phyloP scores from a whole-genome alignment of 2,888 invertebrate species.

The Amiota mariae region DNA sequence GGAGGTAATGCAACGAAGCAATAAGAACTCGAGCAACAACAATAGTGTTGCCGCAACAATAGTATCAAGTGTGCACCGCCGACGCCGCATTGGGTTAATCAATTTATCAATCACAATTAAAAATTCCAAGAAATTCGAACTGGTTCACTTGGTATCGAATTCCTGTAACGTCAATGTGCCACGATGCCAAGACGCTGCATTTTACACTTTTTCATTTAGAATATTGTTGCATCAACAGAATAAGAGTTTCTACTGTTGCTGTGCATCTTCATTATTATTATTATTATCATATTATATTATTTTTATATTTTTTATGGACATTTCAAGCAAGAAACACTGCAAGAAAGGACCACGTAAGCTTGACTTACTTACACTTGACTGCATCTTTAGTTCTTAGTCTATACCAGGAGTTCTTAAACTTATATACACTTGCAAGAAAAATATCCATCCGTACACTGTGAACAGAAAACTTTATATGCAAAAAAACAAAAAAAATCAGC shows the following conservation, averaged over 20 bases:
- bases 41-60: slow-evolving; percentile 4
- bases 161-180: slow-evolving; percentile 8
- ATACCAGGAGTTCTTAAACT: no score
- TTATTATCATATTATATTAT: neutral
- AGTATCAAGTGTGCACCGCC: slow-evolving; percentile 23
- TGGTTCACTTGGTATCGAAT: slow-evolving; percentile 38
- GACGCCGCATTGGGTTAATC: slow-evolving; percentile 39
- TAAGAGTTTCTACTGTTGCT: neutral
- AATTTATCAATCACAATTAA: slow-evolving; percentile 44
- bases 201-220: neutral
- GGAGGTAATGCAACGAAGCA: neutral
- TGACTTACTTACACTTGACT: slow-evolving; percentile 22
- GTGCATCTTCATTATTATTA: neutral
- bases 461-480: no score
- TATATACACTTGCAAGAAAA: no score
- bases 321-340: slow-evolving; percentile 1
- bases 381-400: neutral
- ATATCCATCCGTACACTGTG: no score
- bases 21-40: neutral
- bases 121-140: slow-evolving; percentile 44
- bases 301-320: slow-evolving; percentile 3
- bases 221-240: slow-evolving; percentile 8
- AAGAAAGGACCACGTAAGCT: slow-evolving; percentile 14
- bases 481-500: no score
- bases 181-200: neutral